These are phyloP conservation scores for Apaloderma vittatum DNA, from an alignment of 2,113 vertebrate genomes.

Conservation along the genomic window DNA sequence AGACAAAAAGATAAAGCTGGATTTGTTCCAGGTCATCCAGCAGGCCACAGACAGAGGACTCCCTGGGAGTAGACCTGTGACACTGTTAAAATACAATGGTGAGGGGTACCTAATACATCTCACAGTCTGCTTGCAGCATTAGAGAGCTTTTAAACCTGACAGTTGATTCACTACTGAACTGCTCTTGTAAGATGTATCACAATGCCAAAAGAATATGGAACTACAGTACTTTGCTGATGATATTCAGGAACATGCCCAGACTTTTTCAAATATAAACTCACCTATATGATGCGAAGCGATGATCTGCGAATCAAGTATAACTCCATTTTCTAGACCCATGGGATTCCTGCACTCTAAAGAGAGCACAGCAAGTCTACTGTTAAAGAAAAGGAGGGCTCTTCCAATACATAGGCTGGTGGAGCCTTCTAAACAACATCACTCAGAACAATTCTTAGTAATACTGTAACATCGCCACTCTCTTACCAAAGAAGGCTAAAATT, in stretches of 20 bases:
- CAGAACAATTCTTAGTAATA: neutral
- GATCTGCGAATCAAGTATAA: slow-evolving; percentile 86
- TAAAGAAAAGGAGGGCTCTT: neutral
- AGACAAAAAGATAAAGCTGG: neutral
- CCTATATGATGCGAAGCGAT: slow-evolving; percentile 82
- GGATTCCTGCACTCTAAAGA: slow-evolving; percentile 86
- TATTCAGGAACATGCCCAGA: neutral
- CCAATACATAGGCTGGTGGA: neutral
- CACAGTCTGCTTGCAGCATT: neutral
- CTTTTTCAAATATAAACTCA: slow-evolving; percentile 61
- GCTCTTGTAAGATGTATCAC: neutral
- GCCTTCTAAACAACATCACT: neutral
- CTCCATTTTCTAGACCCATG: slow-evolving; percentile 86
- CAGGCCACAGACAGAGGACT: neutral
- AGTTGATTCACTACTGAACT: neutral
- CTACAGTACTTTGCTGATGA: neutral
- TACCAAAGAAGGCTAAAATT: neutral
- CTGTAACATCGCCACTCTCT: neutral
- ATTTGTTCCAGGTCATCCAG: neutral
- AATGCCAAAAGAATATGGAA: neutral
- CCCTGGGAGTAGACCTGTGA: neutral
- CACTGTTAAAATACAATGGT: neutral
- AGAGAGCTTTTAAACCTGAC: neutral
- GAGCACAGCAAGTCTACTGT: neutral
- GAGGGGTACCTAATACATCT: neutral